These are phyloP conservation scores for Parasteatoda lunata DNA, from an alignment of 2,888 invertebrate genomes.

Conservation along the genomic window DNA sequence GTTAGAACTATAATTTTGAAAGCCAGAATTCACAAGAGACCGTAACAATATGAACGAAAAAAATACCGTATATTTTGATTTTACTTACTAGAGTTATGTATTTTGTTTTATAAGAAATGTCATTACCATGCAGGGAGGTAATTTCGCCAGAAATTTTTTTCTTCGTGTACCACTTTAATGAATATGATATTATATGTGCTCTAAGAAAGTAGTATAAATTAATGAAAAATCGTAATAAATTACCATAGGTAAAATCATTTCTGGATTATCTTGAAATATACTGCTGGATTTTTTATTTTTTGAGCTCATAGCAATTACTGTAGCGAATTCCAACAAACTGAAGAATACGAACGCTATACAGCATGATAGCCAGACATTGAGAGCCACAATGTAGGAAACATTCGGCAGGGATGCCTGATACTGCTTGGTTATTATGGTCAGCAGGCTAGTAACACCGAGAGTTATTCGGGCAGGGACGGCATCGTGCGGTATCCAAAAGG, in stretches of 20 bases:
- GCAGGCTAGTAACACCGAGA: conserved; percentile 84
- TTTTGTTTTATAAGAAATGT: no score
- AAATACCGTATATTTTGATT: no score
- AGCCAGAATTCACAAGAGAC: no score
- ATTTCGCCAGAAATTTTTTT: no score
- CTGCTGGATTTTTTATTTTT: neutral
- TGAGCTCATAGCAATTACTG: conserved; percentile 52
- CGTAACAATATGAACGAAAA: no score
- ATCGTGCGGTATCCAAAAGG: conserved; percentile 69
- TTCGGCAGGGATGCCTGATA: conserved; percentile 57
- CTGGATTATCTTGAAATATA: neutral
- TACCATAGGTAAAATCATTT: conserved; percentile 35
- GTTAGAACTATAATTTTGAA: no score
- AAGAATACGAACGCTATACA: conserved; percentile 71
- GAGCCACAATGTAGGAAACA: conserved; percentile 73
- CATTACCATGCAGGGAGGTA: no score
- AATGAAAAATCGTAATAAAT: neutral
- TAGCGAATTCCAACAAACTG: conserved; percentile 70
- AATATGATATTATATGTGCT: no score
- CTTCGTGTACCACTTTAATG: no score
- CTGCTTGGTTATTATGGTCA: conserved; percentile 77
- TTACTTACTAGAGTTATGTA: no score
- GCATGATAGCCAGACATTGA: conserved; percentile 71
- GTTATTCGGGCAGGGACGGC: conserved; percentile 69
- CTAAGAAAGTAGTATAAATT: no score